Evolutionary conservation across 2,888 invertebrate species (phyloP).

Genomic region (Galeopsomyia nigrocyanea): DNA sequence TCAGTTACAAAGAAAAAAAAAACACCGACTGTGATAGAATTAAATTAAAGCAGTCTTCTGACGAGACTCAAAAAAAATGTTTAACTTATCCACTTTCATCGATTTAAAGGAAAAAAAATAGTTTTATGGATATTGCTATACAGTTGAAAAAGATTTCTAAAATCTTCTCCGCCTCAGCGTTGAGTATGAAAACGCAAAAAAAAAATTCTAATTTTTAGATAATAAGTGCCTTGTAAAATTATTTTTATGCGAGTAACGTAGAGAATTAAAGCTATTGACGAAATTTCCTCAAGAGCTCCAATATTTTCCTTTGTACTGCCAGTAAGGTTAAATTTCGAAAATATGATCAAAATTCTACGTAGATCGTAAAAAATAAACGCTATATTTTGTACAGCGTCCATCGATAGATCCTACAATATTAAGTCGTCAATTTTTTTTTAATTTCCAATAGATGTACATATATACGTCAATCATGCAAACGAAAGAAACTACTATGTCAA

Average conservation of each 20-base stretch:
- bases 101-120: slow-evolving; percentile 20
- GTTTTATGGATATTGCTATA: slow-evolving; percentile 38
- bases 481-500: slow-evolving; percentile 17
- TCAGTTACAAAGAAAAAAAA: slow-evolving; percentile 44
- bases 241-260: slow-evolving; percentile 43
- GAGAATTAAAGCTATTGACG: slow-evolving; percentile 20
- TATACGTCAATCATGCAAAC: not conserved
- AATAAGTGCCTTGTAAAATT: slow-evolving; percentile 46
- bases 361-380: slow-evolving; percentile 5
- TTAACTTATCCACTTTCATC: slow-evolving; percentile 36
- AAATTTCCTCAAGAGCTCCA: slow-evolving; percentile 15
- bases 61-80: slow-evolving; percentile 43
- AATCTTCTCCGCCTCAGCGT: slow-evolving; percentile 18
- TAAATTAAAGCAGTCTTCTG: slow-evolving; percentile 40
- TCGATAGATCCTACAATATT: slow-evolving; percentile 18
- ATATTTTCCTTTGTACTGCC: not conserved
- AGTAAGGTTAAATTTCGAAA: not conserved
- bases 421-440: slow-evolving; percentile 26
- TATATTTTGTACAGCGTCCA: slow-evolving; percentile 16
- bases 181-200: not conserved
- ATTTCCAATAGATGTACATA: slow-evolving; percentile 44
- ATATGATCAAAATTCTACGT: slow-evolving; percentile 32
- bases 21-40: slow-evolving; percentile 47
- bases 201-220: slow-evolving; percentile 30
- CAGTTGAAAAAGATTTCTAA: slow-evolving; percentile 36